Percentiles rank a stretch among this genome's conserved stretches.
Conservation (phyloP, 1,140 invertebrate genomes). For the Belonocnema kinseyi region DNA sequence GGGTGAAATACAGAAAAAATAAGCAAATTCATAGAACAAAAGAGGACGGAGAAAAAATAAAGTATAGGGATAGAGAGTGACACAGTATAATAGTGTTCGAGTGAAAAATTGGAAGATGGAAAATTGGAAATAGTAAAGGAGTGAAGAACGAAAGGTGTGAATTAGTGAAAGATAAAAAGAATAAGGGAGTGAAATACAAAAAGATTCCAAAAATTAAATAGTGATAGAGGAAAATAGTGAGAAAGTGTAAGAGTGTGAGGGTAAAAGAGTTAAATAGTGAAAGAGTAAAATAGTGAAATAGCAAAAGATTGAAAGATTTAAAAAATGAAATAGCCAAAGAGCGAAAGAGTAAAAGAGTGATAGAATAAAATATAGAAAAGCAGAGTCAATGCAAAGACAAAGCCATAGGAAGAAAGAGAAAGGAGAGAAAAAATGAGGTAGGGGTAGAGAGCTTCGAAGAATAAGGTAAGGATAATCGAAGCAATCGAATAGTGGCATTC, state of each 20-base stretch:
- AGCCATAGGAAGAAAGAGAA: neutral
- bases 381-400: neutral
- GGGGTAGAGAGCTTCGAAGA: conserved; percentile 53
- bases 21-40: neutral
- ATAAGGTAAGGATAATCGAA: conserved; percentile 71
- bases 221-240: too few relatives aligned
- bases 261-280: conserved; percentile 40
- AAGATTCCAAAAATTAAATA: too few relatives aligned
- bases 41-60: neutral
- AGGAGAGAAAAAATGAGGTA: neutral
- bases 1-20: too few relatives aligned
- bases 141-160: too few relatives aligned
- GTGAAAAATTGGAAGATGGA: too few relatives aligned
- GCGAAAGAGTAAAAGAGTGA: too few relatives aligned
- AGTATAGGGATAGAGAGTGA: conserved; percentile 44
- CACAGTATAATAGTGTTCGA: too few relatives aligned
- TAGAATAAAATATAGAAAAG: too few relatives aligned
- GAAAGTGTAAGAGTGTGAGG: neutral
- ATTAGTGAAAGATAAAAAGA: neutral
- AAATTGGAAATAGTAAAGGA: too few relatives aligned
- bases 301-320: too few relatives aligned
- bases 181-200: conserved; percentile 40
- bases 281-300: too few relatives aligned
- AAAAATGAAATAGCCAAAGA: too few relatives aligned
- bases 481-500: conserved; percentile 66